Evolutionary conservation across 2,113 vertebrate species (phyloP).

Genomic region (Vicugna pacos): DNA sequence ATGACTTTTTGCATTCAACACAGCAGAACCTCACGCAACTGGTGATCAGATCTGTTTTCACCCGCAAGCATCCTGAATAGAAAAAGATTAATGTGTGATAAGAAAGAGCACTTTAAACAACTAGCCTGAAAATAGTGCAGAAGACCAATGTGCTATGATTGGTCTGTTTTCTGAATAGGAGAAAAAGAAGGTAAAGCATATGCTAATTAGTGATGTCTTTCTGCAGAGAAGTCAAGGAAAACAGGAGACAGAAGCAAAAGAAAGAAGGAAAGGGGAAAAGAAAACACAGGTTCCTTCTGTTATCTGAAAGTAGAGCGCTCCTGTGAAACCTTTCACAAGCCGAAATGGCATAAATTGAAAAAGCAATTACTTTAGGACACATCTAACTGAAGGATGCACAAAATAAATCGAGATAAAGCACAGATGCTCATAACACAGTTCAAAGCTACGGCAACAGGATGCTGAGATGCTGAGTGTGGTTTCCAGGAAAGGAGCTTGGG

Average conservation of each 20-base stretch:
- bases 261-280: background rate
- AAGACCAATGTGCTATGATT: background rate
- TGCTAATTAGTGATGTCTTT: background rate
- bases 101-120: background rate
- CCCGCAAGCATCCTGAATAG: background rate
- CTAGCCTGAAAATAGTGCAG: background rate
- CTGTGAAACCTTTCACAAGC: background rate
- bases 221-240: background rate
- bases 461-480: background rate
- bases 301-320: background rate
- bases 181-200: background rate
- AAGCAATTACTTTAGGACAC: background rate
- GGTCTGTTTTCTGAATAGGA: background rate
- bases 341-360: background rate
- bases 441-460: accelerated
- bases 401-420: background rate
- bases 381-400: background rate
- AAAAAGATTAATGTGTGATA: background rate
- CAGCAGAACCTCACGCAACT: background rate
- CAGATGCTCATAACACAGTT: too few species aligned
- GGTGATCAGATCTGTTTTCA: background rate
- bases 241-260: background rate
- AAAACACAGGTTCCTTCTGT: background rate
- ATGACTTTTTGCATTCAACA: background rate
- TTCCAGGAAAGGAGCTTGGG: too few species aligned